phyloP scores from a whole-genome alignment of 2,888 invertebrate species.

The Agrotis exclamationis region DNA sequence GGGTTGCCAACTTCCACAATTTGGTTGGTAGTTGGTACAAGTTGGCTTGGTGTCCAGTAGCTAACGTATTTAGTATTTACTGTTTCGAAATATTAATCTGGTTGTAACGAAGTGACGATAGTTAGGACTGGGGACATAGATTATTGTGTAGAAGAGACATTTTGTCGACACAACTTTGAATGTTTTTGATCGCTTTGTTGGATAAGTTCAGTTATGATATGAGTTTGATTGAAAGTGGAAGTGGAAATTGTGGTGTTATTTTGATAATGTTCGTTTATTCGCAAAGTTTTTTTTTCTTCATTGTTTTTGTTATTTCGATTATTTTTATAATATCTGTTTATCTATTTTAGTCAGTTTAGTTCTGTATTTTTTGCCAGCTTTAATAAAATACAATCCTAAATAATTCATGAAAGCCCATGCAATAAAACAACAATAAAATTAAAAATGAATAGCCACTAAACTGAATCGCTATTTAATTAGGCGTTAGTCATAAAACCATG shows the following conservation, averaged over 20 bases:
- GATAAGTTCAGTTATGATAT: not conserved
- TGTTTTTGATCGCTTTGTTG: not conserved
- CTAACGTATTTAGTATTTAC: slow-evolving; percentile 91
- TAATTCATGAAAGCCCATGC: slow-evolving; percentile 1
- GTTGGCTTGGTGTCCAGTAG: slow-evolving; percentile 83
- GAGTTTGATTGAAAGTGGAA: not conserved
- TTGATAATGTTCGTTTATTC: no score
- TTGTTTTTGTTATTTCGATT: no score
- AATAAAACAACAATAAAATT: slow-evolving; percentile 34
- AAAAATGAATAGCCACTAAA: slow-evolving; percentile 31
- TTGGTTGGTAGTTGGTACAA: slow-evolving; percentile 78
- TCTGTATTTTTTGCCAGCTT: no score
- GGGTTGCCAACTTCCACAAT: slow-evolving; percentile 88
- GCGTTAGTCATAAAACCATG: slow-evolving; percentile 22
- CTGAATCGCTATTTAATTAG: slow-evolving; percentile 45
- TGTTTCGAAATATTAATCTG: slow-evolving; percentile 89
- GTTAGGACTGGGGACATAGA: slow-evolving; percentile 80
- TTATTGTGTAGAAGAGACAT: slow-evolving; percentile 69
- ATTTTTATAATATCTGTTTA: no score
- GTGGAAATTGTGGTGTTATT: not conserved
- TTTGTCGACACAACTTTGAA: not conserved
- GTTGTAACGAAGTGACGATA: slow-evolving; percentile 85
- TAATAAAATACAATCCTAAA: no score
- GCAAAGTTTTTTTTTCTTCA: no score
- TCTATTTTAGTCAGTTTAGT: no score